These are phyloP conservation scores for Gadus chalcogrammus DNA, from an alignment of 2,113 vertebrate species.

Conservation along the genomic window DNA sequence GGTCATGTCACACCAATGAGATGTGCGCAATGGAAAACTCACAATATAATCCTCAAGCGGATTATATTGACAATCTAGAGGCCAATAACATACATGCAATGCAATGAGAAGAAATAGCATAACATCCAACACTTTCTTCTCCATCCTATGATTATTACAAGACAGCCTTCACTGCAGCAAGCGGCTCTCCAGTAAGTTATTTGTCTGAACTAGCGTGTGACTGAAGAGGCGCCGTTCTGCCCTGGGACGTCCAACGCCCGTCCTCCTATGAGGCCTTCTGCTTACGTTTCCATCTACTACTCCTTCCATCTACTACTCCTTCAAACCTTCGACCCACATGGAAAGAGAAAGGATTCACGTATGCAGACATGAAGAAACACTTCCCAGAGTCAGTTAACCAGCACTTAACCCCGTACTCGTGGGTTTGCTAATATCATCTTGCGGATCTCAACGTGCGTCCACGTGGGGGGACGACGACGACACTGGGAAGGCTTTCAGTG, in stretches of 20 bases:
- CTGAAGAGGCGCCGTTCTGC: conserved; percentile 31
- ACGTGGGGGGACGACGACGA: too few species aligned
- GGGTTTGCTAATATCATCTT: too few species aligned
- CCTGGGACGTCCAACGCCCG: conserved; percentile 30
- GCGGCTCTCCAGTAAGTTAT: too few species aligned
- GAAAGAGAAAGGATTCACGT: neutral
- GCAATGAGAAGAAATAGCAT: conserved; percentile 13
- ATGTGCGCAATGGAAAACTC: too few species aligned
- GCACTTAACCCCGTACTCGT: neutral
- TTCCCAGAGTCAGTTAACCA: neutral
- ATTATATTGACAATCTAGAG: conserved; percentile 38
- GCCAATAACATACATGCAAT: conserved; percentile 13
- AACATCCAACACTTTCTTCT: conserved; percentile 30
- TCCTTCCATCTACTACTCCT: too few species aligned
- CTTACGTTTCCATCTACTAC: neutral
- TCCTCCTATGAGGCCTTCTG: conserved; percentile 19
- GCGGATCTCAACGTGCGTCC: too few species aligned
- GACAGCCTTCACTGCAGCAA: conserved; percentile 13
- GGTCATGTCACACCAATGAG: too few species aligned
- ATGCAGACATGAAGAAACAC: neutral
- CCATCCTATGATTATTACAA: conserved; percentile 25
- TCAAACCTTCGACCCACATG: too few species aligned
- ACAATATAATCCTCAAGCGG: neutral
- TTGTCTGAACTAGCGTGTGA: conserved; percentile 27
- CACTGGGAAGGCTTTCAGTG: too few species aligned